Percentiles rank a stretch among this genome's conserved stretches.
Evolutionary conservation across 2,113 vertebrate genomes (phyloP).

Genomic region (Muntiacus reevesi): DNA sequence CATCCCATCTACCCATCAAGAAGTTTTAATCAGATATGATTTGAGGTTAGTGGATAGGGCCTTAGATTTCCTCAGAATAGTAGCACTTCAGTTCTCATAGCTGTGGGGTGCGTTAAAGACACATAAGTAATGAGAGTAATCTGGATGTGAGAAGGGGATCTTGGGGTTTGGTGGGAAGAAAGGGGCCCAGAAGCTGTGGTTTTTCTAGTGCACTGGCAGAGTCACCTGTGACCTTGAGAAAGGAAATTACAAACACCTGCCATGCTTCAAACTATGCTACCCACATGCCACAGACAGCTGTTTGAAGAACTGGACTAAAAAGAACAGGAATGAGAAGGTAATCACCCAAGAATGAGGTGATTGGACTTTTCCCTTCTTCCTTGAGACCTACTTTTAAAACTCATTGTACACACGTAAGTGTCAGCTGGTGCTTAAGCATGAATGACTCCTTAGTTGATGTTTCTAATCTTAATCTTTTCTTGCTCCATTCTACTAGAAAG

Average conservation of each 20-base stretch:
- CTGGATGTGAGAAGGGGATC: constrained; percentile 72
- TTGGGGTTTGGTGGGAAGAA: constrained; percentile 74
- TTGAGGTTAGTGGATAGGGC: constrained; percentile 37
- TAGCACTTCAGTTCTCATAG: not conserved
- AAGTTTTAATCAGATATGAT: constrained; percentile 36
- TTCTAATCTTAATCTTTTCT: not conserved
- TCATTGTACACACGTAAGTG: not conserved
- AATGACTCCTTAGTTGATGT: not conserved
- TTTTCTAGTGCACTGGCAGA: constrained; percentile 63
- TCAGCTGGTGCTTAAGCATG: not conserved
- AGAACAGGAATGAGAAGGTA: constrained; percentile 47
- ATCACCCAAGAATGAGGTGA: constrained; percentile 6
- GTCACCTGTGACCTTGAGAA: constrained; percentile 80
- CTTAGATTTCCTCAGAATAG: constrained; percentile 36
- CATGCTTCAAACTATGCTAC: constrained; percentile 53
- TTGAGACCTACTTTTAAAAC: not conserved
- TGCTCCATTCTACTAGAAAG: not conserved
- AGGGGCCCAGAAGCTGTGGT: constrained; percentile 71
- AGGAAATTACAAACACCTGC: constrained; percentile 75
- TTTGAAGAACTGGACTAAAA: constrained; percentile 42
- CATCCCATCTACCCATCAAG: not conserved
- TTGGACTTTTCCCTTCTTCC: not conserved
- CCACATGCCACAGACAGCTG: constrained; percentile 74
- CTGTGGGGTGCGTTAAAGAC: not conserved
- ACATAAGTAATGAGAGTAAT: not conserved